Base-by-base conservation (phyloP, 2,888 invertebrate genomes). In the Coelopa pilipes region DNA sequence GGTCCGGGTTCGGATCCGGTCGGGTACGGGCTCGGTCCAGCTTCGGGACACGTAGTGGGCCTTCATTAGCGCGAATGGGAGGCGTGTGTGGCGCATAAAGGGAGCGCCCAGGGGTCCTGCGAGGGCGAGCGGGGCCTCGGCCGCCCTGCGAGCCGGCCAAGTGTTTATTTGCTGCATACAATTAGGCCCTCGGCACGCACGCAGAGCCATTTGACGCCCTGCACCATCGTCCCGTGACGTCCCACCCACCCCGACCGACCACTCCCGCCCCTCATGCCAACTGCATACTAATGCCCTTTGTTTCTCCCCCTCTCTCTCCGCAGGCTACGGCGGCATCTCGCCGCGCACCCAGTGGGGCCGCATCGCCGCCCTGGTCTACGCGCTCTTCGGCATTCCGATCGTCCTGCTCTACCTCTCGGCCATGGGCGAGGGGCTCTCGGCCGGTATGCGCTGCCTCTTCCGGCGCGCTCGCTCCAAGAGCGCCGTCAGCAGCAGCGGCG, bases 331-430 rank as follows among this genome's bases (percentile, higher is more conserved):
- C 57, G 93, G 93, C 83, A 92, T 95, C 74, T 92, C 94, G 4
- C 96, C 96, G 4, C 90, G 92, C 80, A 95, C 95, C 4, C 89
- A 93, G 55, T 93, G 92, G 90, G 96, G 96, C 46, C 86, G 88
- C 81, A 87, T 94, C 79, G 93, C 93, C 75, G 94, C 96, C n/a
- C 92, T 96, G 78, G 89, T 93, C 74, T 96, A 96, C 88, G 95
- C 96, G 0, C 90, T 95, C 75, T 90, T 95, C 75, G 96, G 96
- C 70, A 96, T 96, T 80, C 96, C 96, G 24, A 90, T 96, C 82
- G 94, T 96, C 89, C 90, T 96, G 86, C 90, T 96, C 70, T 96
- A 96, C 87, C 90, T 96, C 72, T 94, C 96, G 71, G 95, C 95
- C 68, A 93, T 96, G 78, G 96, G 96, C 60, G 95, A 95, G 84